These are phyloP conservation scores for Liodrosophila aerea DNA, from an alignment of 2,888 invertebrate genomes.

Conservation along the genomic window DNA sequence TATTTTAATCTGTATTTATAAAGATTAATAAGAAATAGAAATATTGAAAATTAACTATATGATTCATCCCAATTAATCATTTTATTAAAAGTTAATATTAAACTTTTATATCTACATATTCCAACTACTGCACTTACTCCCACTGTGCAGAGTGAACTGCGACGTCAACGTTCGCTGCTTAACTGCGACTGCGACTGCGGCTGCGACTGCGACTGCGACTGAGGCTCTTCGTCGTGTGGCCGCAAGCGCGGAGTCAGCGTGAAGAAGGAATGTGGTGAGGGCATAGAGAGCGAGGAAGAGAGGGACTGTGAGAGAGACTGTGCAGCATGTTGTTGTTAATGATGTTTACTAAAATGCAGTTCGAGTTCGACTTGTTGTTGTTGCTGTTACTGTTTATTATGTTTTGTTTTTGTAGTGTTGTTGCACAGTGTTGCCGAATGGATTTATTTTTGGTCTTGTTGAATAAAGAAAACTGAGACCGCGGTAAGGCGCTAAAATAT, in stretches of 20 bases:
- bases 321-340: slow-evolving; percentile 28
- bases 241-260: slow-evolving; percentile 15
- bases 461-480: slow-evolving; percentile 27
- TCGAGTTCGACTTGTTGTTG: slow-evolving; percentile 41
- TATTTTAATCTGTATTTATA: no score
- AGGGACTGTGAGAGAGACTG: no score
- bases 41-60: no score
- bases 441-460: slow-evolving; percentile 45
- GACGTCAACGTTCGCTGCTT: slow-evolving; percentile 16
- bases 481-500: slow-evolving; percentile 55
- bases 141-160: background rate
- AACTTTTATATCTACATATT: no score
- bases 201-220: slow-evolving; percentile 11
- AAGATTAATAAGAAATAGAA: no score
- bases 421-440: slow-evolving; percentile 70
- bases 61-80: no score
- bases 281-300: background rate
- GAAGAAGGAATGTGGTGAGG: background rate
- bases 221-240: slow-evolving; percentile 37
- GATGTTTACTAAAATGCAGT: slow-evolving; percentile 68
- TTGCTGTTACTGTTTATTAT: background rate
- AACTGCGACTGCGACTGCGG: background rate
- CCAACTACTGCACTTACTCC: no score
- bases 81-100: no score
- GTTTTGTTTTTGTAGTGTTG: slow-evolving; percentile 6